These are phyloP conservation scores for Ectropis grisescens DNA, from an alignment of 1,140 invertebrate species.

Conservation along the genomic window DNA sequence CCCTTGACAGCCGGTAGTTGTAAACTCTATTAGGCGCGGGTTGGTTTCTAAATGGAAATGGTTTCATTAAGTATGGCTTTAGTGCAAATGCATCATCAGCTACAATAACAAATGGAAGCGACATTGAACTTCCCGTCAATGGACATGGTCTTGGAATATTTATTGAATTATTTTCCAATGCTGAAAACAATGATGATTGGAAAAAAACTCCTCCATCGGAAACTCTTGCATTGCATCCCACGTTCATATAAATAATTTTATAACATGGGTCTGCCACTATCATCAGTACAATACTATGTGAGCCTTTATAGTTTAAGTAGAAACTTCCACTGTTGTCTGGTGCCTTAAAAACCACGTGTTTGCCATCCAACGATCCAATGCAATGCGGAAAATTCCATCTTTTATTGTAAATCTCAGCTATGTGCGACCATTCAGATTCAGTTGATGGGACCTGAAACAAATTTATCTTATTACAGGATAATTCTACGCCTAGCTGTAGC, in stretches of 20 bases:
- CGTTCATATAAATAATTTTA: background rate
- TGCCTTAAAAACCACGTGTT: background rate
- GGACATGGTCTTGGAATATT: slow-evolving; percentile 6
- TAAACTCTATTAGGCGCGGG: background rate
- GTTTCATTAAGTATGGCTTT: background rate
- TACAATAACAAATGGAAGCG: background rate
- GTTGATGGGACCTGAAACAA: background rate
- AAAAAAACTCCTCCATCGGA: slow-evolving; percentile 7
- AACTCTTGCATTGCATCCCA: background rate
- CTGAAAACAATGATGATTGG: slow-evolving; percentile 8
- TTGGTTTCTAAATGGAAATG: background rate
- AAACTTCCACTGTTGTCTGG: background rate
- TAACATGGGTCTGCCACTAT: background rate
- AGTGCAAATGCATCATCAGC: background rate
- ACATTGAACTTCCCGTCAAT: slow-evolving; percentile 5
- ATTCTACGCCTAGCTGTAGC: too few relatives aligned
- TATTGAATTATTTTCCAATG: slow-evolving; percentile 5
- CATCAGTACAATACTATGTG: background rate
- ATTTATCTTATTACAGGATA: background rate
- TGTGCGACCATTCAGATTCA: background rate
- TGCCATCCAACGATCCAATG: background rate
- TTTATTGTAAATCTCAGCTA: background rate
- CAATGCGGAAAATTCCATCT: background rate
- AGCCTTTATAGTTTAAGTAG: background rate
- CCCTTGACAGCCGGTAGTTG: background rate